Percentiles rank a stretch among this genome's conserved stretches.
These are phyloP conservation scores for Eupithecia inturbata DNA, from an alignment of 2,888 invertebrate species.

Conservation along the genomic window DNA sequence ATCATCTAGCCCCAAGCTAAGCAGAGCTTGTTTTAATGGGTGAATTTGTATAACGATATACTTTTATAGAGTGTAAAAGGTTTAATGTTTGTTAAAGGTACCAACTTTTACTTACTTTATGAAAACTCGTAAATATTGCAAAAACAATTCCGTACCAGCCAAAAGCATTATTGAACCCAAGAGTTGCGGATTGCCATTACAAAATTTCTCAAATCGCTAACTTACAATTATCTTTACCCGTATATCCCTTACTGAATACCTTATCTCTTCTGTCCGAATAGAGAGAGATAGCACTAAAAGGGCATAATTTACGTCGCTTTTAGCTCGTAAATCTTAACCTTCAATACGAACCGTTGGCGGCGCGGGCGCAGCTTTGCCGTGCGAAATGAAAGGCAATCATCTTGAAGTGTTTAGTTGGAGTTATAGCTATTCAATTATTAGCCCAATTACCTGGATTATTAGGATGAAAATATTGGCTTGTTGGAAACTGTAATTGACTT, in stretches of 20 bases:
- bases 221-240: conserved; percentile 32
- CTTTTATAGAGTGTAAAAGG: background rate
- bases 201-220: conserved; percentile 25
- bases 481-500: background rate
- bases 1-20: too few species aligned
- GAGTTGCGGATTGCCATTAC: background rate
- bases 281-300: conserved; percentile 52
- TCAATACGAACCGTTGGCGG: conserved; percentile 57
- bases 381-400: conserved; percentile 44
- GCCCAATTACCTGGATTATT: conserved; percentile 5
- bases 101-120: background rate
- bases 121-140: too few species aligned
- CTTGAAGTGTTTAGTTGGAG: conserved; percentile 39
- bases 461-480: conserved; percentile 5
- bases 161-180: background rate
- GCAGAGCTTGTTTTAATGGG: too few species aligned
- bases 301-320: conserved; percentile 69
- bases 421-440: conserved; percentile 12
- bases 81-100: background rate
- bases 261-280: conserved; percentile 33
- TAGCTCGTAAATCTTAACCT: conserved; percentile 72
- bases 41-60: too few species aligned
- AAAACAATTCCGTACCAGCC: too few species aligned
- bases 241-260: conserved; percentile 37
- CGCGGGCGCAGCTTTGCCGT: conserved; percentile 59